A percentile compares a stretch with the other conserved stretches of the same genome.
phyloP scores from a whole-genome alignment of 2,888 invertebrate species.

The Caenorhabditis sp. region DNA sequence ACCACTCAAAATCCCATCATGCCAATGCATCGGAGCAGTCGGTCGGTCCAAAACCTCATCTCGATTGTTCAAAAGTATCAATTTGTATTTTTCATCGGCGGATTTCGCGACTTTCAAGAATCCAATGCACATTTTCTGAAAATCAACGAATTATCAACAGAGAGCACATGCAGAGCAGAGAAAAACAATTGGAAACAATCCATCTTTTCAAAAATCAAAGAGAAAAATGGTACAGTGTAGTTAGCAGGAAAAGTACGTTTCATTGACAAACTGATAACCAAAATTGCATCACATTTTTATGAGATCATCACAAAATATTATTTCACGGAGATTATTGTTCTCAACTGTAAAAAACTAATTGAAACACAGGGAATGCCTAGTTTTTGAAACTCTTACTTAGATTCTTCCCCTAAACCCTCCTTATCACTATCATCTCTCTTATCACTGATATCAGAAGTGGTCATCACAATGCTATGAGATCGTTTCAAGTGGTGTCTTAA shows the following conservation, averaged over 20 bases:
- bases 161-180: background rate
- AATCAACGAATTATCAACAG: background rate
- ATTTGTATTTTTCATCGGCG: conserved; percentile 60
- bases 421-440: background rate
- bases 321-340: no score
- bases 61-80: conserved; percentile 78
- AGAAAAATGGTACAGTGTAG: no score
- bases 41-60: conserved; percentile 76
- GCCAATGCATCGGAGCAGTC: conserved; percentile 73
- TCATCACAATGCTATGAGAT: conserved; percentile 4
- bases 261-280: no score
- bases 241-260: no score
- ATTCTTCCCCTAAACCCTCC: no score
- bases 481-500: conserved; percentile 25
- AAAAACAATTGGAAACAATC: no score
- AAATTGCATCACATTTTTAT: no score
- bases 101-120: conserved; percentile 64
- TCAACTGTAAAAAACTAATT: no score
- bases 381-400: no score
- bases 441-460: background rate
- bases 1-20: conserved; percentile 74
- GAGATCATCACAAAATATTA: no score
- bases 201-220: no score
- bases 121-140: conserved; percentile 67
- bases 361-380: no score